Base-by-base conservation (phyloP, 2,797 vertebrate genomes). In the Novumbra hubbsi region DNA sequence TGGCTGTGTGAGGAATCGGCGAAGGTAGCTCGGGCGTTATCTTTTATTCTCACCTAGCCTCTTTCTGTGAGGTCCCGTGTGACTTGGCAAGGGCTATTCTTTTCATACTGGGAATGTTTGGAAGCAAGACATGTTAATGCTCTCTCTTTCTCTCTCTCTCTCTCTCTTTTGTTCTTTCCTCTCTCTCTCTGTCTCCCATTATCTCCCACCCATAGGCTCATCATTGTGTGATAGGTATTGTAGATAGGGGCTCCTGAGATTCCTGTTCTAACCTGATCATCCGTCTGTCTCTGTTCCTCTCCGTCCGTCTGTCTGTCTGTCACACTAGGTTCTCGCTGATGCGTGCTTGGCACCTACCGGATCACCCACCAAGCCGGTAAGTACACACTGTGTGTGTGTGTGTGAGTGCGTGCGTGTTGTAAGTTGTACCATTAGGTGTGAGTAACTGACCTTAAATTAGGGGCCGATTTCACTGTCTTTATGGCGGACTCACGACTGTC, bases 241-340 rank as follows among this genome's bases (percentile, higher is more conserved):
- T 57, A 57, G n/a, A 55, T 55, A 55, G 52, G n/a, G 0, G 5
- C n/a, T 55, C n/a, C 50, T 55, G 52, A 21, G 52, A 24, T 24
- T 24, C 3, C 2, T 57, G 55, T 57, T 11, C 55, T 57, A 57
- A 57, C 21, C 55, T 57, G 55, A 57, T 57, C 55, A n/a, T 70
- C 19, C 11, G 41, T 6, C 41, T 72, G 66, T 78, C 66, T 85
- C 2, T 85, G 73, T 74, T 27, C 79, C 34, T 28, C 0, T 32
- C 49, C 41, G 8, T 45, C 41, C 14, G 41, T 70, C 19, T 78
- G 63, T 85, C 2, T 85, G 73, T 74, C 30, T 79, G 49, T 28
- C 0, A 28, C 49, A 3, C 3, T 88, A 92, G 91, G 90, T 91
- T 24, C 55, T 57, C 0, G 55, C 55, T 3, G 55, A 57, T 57